Percentiles rank a stretch among this genome's conserved stretches.
Conservation (phyloP, 1,140 invertebrate species). For the Drosophila grimshawi region DNA sequence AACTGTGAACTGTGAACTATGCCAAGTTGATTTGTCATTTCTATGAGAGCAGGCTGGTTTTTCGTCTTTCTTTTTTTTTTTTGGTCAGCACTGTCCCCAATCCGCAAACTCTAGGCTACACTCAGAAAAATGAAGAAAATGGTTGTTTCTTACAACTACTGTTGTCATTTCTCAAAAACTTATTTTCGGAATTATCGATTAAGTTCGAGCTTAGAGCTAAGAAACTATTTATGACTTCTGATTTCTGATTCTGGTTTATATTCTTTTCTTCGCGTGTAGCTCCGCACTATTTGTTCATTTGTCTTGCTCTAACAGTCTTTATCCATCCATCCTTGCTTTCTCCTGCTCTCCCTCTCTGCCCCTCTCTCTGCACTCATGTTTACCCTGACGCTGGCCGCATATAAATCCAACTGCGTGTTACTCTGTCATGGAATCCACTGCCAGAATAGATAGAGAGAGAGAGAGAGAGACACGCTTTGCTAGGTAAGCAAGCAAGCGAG, state of each 20-base stretch:
- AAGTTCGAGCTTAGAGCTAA: no score
- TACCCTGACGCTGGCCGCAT: slow-evolving; percentile 72
- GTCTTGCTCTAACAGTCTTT: slow-evolving; percentile 50
- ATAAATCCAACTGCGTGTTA: slow-evolving; percentile 70
- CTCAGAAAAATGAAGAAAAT: background rate
- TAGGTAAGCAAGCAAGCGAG: slow-evolving; percentile 39
- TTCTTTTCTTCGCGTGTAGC: background rate
- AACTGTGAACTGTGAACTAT: slow-evolving; percentile 40
- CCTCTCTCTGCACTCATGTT: slow-evolving; percentile 55
- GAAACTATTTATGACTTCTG: no score
- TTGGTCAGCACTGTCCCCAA: slow-evolving; percentile 39
- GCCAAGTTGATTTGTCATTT: slow-evolving; percentile 78
- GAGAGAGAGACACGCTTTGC: background rate
- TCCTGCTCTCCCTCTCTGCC: background rate
- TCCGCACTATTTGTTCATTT: slow-evolving; percentile 54
- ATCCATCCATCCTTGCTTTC: slow-evolving; percentile 30
- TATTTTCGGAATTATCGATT: no score
- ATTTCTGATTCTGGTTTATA: background rate
- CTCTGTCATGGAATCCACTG: slow-evolving; percentile 60
- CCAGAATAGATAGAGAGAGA: background rate
- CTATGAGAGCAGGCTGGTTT: slow-evolving; percentile 39
- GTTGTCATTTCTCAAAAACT: no score
- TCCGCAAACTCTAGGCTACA: background rate
- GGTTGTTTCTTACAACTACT: no score
- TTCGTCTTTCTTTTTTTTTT: slow-evolving; percentile 27